Evolutionary conservation across 2,797 vertebrate species (phyloP).

Genomic region (Leuciscus waleckii): DNA sequence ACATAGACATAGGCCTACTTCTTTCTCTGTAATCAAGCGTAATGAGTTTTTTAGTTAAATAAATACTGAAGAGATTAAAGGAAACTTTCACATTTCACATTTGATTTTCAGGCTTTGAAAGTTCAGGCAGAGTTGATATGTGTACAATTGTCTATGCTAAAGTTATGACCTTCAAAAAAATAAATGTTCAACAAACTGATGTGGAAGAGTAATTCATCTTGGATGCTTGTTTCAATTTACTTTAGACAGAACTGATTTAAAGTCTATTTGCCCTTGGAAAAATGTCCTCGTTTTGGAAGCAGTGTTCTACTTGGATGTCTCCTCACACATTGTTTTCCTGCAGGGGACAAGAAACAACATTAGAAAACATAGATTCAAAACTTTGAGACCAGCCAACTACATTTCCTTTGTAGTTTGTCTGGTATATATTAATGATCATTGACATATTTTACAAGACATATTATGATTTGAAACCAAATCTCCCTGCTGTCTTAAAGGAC

Average conservation of each 20-base stretch:
- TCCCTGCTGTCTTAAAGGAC: not conserved
- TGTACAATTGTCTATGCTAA: not conserved
- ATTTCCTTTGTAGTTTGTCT: not conserved
- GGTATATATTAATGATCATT: not conserved
- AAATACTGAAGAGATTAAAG: conserved; percentile 10
- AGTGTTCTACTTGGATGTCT: conserved; percentile 46
- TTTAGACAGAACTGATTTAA: not conserved
- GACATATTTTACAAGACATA: not conserved
- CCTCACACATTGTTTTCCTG: conserved; percentile 73
- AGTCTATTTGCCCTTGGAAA: not conserved
- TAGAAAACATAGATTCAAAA: not conserved
- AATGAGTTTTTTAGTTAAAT: not conserved
- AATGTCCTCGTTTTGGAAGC: not conserved
- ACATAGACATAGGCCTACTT: not conserved
- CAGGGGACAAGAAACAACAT: conserved; percentile 38
- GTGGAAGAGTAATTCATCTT: not conserved
- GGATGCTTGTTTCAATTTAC: not conserved
- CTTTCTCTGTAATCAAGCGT: not conserved
- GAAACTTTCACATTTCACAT: not conserved
- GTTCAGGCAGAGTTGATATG: not conserved
- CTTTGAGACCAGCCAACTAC: not conserved
- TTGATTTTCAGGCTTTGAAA: not conserved
- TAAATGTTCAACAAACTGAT: not conserved
- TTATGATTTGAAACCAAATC: not conserved
- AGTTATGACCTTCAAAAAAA: not conserved